Conservation (phyloP, 2,113 vertebrate species). For the Nesospiza acunhae region DNA sequence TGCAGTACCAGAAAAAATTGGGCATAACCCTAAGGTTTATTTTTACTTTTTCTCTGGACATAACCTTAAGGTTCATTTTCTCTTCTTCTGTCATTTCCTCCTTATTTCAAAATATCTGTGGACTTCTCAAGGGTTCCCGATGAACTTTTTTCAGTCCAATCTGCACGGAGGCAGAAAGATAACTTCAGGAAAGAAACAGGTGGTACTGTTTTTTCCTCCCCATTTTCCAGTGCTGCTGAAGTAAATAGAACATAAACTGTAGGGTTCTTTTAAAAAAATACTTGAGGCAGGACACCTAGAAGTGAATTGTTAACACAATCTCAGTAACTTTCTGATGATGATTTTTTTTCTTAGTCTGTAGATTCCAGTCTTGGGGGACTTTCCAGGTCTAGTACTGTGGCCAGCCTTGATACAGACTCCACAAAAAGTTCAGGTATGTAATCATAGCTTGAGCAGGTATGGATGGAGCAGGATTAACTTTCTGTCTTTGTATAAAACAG, state of each 20-base stretch:
- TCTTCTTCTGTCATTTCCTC: not conserved
- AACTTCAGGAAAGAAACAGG: not conserved
- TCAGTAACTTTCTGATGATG: not conserved
- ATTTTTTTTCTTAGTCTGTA: constrained; percentile 83
- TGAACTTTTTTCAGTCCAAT: not conserved
- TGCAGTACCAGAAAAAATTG: not conserved
- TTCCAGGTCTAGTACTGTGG: constrained; percentile 96
- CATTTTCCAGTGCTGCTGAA: not conserved
- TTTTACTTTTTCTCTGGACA: not conserved
- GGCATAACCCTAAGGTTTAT: not conserved
- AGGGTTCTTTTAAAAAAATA: not conserved
- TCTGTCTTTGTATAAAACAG: not conserved
- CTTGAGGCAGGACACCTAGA: not conserved
- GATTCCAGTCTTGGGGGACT: constrained; percentile 98
- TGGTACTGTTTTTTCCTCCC: not conserved
- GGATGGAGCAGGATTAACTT: not conserved
- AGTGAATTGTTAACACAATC: not conserved
- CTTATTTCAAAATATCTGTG: not conserved
- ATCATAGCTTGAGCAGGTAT: not conserved
- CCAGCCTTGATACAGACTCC: constrained; percentile 97
- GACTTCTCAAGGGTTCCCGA: not conserved
- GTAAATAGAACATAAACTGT: not conserved
- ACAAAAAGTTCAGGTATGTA: constrained; percentile 92
- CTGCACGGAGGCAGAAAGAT: not conserved
- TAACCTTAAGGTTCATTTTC: not conserved